phyloP scores from a whole-genome alignment of 1,140 invertebrate genomes.

The Drosophila lini region DNA sequence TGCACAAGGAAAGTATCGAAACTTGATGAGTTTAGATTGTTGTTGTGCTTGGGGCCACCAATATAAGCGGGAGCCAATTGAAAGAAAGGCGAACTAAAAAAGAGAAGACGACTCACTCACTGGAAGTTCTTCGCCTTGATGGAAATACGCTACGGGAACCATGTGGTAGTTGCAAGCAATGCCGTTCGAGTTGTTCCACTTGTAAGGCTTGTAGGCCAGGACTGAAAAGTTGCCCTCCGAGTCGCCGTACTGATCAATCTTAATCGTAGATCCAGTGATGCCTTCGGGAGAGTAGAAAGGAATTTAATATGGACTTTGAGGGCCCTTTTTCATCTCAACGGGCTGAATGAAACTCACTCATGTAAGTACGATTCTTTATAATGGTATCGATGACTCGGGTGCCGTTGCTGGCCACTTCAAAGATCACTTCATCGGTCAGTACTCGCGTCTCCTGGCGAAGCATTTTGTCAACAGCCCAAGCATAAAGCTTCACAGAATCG shows the following conservation, averaged over 20 bases:
- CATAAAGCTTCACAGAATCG: slow-evolving; percentile 97
- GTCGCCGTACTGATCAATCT: slow-evolving; percentile 96
- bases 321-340: not conserved
- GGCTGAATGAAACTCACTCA: slow-evolving; percentile 87
- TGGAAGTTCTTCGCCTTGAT: slow-evolving; percentile 89
- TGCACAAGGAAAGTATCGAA: slow-evolving; percentile 1
- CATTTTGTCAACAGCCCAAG: slow-evolving; percentile 91
- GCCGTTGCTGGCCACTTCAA: slow-evolving; percentile 90
- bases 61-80: slow-evolving; percentile 32
- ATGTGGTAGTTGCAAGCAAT: slow-evolving; percentile 90
- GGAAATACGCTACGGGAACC: slow-evolving; percentile 92
- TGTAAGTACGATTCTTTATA: slow-evolving; percentile 90
- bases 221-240: slow-evolving; percentile 99
- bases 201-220: slow-evolving; percentile 89
- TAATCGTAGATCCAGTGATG: slow-evolving; percentile 95
- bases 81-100: slow-evolving; percentile 72
- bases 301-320: not conserved
- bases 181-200: slow-evolving; percentile 85
- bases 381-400: slow-evolving; percentile 92
- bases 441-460: slow-evolving; percentile 87
- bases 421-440: slow-evolving; percentile 87
- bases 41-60: not conserved
- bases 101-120: slow-evolving; percentile 88
- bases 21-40: slow-evolving; percentile 7
- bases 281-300: slow-evolving; percentile 86